These are phyloP conservation scores for Tipula confusa DNA, from an alignment of 2,888 invertebrate species.

Conservation along the genomic window DNA sequence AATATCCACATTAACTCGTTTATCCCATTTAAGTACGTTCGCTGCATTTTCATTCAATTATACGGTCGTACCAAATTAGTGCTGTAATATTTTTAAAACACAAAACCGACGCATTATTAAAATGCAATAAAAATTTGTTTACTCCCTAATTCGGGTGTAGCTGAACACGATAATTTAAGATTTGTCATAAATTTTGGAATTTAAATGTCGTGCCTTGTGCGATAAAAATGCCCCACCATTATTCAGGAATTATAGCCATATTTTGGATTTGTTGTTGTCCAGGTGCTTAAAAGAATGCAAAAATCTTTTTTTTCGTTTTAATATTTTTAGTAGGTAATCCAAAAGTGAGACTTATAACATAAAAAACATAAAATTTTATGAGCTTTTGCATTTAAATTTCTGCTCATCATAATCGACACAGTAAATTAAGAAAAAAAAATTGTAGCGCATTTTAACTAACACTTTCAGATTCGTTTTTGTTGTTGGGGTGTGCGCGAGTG, in stretches of 20 bases:
- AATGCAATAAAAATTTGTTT: not conserved
- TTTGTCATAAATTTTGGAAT: not conserved
- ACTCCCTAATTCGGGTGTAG: not conserved
- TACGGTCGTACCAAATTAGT: not conserved
- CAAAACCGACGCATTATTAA: not conserved
- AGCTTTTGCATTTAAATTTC: not conserved
- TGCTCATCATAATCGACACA: not conserved
- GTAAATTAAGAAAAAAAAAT: not conserved
- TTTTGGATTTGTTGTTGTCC: not conserved
- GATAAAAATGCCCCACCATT: not conserved
- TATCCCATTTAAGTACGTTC: not conserved
- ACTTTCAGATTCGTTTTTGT: not conserved
- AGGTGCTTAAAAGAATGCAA: not conserved
- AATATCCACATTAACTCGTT: not conserved
- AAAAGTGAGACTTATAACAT: not conserved
- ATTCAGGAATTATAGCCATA: not conserved
- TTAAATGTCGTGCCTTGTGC: not conserved
- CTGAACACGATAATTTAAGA: not conserved
- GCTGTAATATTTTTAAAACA: not conserved
- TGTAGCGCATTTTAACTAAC: not conserved
- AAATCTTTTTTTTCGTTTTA: not conserved
- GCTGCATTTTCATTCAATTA: no score
- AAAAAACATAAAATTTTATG: slow-evolving; percentile 20
- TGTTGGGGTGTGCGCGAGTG: not conserved
- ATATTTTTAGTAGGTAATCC: not conserved